Evolutionary conservation across 2,888 invertebrate species (phyloP).

Genomic region (Flexamia atlantica): DNA sequence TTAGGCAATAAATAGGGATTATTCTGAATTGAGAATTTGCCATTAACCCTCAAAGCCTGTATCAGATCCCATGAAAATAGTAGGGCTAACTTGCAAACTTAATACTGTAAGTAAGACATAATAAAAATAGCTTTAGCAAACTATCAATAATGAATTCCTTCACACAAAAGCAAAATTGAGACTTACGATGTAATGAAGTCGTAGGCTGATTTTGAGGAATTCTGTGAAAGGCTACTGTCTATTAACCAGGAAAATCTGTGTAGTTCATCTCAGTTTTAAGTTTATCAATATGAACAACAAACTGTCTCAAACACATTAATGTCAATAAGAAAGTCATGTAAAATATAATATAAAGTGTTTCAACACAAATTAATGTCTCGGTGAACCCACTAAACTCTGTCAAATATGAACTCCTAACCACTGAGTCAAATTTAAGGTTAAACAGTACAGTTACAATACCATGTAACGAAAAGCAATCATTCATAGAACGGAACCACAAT

Average conservation of each 20-base stretch:
- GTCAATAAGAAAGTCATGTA: neutral
- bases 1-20: too few relatives aligned
- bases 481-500: constrained; percentile 48
- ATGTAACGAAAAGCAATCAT: constrained; percentile 54
- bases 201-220: neutral
- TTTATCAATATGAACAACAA: neutral
- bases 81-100: too few relatives aligned
- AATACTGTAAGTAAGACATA: too few relatives aligned
- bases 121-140: too few relatives aligned
- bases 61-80: too few relatives aligned
- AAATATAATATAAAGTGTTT: constrained; percentile 8
- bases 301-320: constrained; percentile 24
- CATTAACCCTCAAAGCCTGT: too few relatives aligned
- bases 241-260: neutral
- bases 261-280: neutral
- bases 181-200: neutral
- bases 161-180: neutral
- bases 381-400: constrained; percentile 42
- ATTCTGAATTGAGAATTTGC: too few relatives aligned
- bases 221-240: neutral
- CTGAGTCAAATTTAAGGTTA: constrained; percentile 39
- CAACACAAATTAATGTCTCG: constrained; percentile 39
- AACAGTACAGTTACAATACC: constrained; percentile 47
- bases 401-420: constrained; percentile 30
- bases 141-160: too few relatives aligned